phyloP scores from a whole-genome alignment of 2,888 invertebrate genomes.

The Chrysolina haemoptera region DNA sequence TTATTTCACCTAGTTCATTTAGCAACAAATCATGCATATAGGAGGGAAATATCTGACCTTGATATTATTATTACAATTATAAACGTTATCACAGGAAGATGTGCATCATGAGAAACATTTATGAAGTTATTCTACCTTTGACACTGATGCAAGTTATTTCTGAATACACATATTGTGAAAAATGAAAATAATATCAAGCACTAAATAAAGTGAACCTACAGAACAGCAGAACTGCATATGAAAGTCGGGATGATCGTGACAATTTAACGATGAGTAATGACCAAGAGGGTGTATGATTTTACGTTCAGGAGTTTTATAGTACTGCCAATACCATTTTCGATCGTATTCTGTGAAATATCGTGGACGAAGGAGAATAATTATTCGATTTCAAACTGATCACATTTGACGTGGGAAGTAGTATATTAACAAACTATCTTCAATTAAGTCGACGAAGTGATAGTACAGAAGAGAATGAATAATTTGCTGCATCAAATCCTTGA shows the following conservation, averaged over 20 bases:
- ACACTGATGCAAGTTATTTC: constrained; percentile 11
- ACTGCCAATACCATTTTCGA: constrained; percentile 44
- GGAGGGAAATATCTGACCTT: too few relatives aligned
- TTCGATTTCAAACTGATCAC: too few relatives aligned
- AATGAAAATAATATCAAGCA: constrained; percentile 31
- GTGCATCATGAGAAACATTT: background rate
- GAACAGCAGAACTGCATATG: constrained; percentile 44
- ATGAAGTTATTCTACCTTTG: background rate
- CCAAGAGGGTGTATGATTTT: constrained; percentile 43
- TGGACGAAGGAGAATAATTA: too few relatives aligned
- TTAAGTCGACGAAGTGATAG: too few relatives aligned
- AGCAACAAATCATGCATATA: too few relatives aligned
- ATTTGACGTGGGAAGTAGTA: too few relatives aligned
- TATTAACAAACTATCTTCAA: too few relatives aligned
- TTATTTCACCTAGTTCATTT: too few relatives aligned
- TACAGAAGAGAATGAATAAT: too few relatives aligned
- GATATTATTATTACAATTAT: too few relatives aligned
- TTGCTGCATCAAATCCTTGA: too few relatives aligned
- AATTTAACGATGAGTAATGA: constrained; percentile 50
- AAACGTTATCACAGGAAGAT: background rate
- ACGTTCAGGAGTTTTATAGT: constrained; percentile 52
- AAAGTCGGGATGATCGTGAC: constrained; percentile 45
- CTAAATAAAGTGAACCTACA: constrained; percentile 45
- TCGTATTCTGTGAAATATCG: too few relatives aligned
- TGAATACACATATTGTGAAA: background rate